Evolutionary conservation across 2,888 invertebrate genomes (phyloP).

Genomic region (Aphrophora alni): DNA sequence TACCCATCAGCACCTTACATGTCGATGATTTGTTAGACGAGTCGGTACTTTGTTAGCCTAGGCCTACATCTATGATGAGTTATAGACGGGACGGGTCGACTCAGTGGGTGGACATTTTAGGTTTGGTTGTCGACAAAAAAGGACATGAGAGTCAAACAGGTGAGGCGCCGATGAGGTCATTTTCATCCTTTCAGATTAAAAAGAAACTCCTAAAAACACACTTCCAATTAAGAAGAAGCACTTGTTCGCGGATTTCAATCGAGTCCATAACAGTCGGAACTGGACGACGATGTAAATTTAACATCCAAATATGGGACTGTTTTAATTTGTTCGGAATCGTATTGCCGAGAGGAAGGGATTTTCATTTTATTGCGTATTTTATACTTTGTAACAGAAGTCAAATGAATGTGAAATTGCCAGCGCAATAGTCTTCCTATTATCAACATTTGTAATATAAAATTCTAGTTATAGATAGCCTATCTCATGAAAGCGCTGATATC

Average conservation of each 20-base stretch:
- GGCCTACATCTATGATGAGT: neutral
- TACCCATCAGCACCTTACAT: neutral
- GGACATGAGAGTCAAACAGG: neutral
- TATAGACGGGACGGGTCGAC: neutral
- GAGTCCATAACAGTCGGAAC: too few species aligned
- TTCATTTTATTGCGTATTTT: too few species aligned
- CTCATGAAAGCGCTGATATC: too few species aligned
- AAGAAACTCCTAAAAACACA: neutral
- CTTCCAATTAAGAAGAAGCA: neutral
- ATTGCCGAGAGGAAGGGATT: too few species aligned
- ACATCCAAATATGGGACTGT: neutral
- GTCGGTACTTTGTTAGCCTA: neutral
- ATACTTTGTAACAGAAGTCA: too few species aligned
- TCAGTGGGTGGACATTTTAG: neutral
- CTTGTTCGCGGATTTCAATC: too few species aligned
- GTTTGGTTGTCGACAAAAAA: neutral
- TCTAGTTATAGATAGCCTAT: too few species aligned
- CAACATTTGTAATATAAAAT: too few species aligned
- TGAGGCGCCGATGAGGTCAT: neutral
- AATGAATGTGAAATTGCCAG: too few species aligned
- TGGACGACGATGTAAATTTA: neutral
- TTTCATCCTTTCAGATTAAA: neutral
- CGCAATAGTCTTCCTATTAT: too few species aligned
- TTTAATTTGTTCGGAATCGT: too few species aligned
- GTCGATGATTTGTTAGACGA: neutral